Conservation (phyloP, 1,140 invertebrate species). For the Luehdorfia chinensis region DNA sequence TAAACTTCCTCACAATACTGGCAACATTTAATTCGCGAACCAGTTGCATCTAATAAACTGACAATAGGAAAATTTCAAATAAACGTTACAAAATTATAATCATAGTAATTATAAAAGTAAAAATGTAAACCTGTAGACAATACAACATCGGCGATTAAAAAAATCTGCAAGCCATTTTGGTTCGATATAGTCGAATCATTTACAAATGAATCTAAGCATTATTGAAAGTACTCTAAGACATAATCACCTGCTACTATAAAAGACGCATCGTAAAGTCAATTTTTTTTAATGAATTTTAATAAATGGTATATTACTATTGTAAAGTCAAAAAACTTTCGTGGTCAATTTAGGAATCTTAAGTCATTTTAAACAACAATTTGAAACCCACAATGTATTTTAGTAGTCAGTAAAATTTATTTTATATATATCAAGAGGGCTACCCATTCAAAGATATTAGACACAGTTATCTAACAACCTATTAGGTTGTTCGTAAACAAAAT, state of each 20-base stretch:
- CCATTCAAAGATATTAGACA: background rate
- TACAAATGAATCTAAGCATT: conserved; percentile 4
- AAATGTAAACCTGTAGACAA: conserved; percentile 53
- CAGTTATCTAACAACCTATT: conserved; percentile 9
- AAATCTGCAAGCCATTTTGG: conserved; percentile 29
- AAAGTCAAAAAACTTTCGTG: conserved; percentile 18
- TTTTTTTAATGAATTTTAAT: conserved; percentile 4
- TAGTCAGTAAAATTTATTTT: conserved; percentile 5
- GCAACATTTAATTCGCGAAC: conserved; percentile 27
- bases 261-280: conserved; percentile 4
- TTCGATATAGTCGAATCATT: background rate
- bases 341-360: conserved; percentile 13
- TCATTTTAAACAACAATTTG: conserved; percentile 1
- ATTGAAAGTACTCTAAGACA: background rate
- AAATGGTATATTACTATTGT: conserved; percentile 12
- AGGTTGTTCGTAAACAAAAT: too few species aligned
- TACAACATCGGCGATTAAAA: conserved; percentile 27
- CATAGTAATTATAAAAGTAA: conserved; percentile 63
- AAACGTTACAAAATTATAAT: conserved; percentile 21
- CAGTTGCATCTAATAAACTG: background rate
- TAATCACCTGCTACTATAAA: background rate
- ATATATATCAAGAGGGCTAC: background rate
- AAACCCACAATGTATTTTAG: background rate
- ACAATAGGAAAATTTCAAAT: conserved; percentile 16
- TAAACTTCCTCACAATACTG: conserved; percentile 28